Conservation (phyloP, 2,113 vertebrate species). For the Apodemus sylvaticus region DNA sequence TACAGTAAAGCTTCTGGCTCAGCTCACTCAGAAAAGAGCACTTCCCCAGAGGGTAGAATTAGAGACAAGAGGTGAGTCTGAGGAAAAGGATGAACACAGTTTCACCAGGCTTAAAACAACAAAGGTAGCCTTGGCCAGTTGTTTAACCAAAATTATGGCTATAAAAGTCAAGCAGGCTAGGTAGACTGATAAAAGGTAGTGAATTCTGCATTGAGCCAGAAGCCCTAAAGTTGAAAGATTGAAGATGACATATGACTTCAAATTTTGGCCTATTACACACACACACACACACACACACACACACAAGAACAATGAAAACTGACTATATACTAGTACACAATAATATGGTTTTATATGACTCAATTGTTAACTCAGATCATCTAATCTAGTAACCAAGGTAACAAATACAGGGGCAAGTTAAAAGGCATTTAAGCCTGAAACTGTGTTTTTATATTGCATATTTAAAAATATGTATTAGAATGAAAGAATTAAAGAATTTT, state of each 20-base stretch:
- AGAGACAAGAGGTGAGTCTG: neutral
- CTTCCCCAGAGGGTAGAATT: neutral
- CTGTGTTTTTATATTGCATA: neutral
- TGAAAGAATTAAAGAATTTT: neutral
- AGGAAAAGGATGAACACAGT: neutral
- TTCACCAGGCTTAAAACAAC: neutral
- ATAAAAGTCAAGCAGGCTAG: neutral
- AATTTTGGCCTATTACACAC: neutral
- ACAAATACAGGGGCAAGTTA: neutral
- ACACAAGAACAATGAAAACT: neutral
- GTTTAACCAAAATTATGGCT: conserved; percentile 4
- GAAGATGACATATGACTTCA: neutral
- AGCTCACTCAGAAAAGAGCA: neutral
- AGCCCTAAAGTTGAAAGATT: neutral
- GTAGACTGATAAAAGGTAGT: neutral
- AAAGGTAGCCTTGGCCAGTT: neutral
- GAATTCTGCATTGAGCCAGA: neutral
- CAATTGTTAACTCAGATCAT: neutral
- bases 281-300: neutral
- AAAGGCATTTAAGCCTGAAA: neutral
- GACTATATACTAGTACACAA: neutral
- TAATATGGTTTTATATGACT: neutral
- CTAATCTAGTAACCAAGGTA: neutral
- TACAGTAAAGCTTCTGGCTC: neutral
- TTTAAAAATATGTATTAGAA: neutral